phyloP scores from a whole-genome alignment of 2,797 vertebrate genomes.

The Sebastes hubbsi region DNA sequence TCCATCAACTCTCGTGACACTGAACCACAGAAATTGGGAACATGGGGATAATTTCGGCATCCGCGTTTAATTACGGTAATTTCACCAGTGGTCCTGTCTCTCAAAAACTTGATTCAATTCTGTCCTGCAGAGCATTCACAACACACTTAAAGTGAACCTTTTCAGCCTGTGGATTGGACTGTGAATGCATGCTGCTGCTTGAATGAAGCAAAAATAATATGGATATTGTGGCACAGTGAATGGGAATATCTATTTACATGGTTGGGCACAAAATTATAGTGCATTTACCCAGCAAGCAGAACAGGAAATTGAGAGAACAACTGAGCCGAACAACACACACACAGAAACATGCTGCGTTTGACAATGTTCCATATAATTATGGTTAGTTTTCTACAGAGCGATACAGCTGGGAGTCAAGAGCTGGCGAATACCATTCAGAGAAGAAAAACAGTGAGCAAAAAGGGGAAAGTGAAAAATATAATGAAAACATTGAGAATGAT shows the following conservation, averaged over 20 bases:
- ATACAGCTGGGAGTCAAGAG: neutral
- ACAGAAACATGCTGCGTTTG: neutral
- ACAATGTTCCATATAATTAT: neutral
- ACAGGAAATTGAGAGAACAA: neutral
- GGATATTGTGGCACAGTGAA: neutral
- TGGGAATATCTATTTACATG: neutral
- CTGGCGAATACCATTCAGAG: neutral
- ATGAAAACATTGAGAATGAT: neutral
- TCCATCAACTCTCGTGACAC: too few species aligned
- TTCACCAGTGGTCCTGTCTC: too few species aligned
- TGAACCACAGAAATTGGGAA: too few species aligned
- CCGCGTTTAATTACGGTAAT: too few species aligned
- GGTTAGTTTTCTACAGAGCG: neutral
- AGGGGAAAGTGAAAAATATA: neutral
- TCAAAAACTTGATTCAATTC: too few species aligned
- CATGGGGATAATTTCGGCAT: too few species aligned
- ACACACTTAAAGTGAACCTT: too few species aligned
- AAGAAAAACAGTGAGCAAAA: neutral
- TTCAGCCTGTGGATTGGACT: too few species aligned
- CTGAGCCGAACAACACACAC: neutral
- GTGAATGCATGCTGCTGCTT: neutral
- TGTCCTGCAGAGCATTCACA: too few species aligned
- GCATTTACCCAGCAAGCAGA: neutral
- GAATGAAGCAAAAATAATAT: neutral
- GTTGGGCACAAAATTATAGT: slow-evolving; percentile 12